Evolutionary conservation across 2,797 vertebrate species (phyloP), one percentile per base, ranked within the genome.

Genomic region (Sorex maritimensis): DNA sequence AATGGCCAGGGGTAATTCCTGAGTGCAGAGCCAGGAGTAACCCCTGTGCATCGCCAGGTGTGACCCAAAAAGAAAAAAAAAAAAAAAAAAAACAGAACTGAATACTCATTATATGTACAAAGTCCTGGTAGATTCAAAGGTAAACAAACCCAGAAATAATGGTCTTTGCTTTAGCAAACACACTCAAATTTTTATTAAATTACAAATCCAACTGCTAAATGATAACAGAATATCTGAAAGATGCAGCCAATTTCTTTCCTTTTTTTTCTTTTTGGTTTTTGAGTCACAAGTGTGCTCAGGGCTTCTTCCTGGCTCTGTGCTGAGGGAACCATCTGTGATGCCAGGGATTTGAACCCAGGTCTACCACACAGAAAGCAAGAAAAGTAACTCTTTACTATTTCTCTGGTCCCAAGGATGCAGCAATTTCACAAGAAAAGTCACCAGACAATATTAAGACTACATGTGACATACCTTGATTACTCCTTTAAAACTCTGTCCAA

Each of bases 381-480:
- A 61, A 21, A 19, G 21, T 61, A 61, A 61, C 17, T 19, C 58
- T 61, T 19, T 61, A 61, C 58, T 61, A 61, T 61, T 7, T 61
- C 58, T 61, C 19, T 61, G 58, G 21, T 19, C 58, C 58, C 21
- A 61, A 19, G 4, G 58, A 19, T 61, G 58, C 58, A 61, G 21
- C 5, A 44, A 77, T 41, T 73, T 74, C 38, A 86, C 7, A 88
- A 69, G 73, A 88, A 88, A 75, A 78, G 71, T 78, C 52, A 65
- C 17, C n/a, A 88, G 61, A 52, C n/a, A 81, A 15, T 26, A 68
- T 68, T 93, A 92, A 83, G n/a, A 49, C 61, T 75, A 12, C 52
- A 23, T 17, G 61, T 83, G 23, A 83, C 30, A 68, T n/a, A 82
- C 46, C 13, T 38, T 68, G 55, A 65, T 82, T 86, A 88, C 34